Base-by-base conservation (phyloP, 2,113 vertebrate genomes). In the Ifrita kowaldi region DNA sequence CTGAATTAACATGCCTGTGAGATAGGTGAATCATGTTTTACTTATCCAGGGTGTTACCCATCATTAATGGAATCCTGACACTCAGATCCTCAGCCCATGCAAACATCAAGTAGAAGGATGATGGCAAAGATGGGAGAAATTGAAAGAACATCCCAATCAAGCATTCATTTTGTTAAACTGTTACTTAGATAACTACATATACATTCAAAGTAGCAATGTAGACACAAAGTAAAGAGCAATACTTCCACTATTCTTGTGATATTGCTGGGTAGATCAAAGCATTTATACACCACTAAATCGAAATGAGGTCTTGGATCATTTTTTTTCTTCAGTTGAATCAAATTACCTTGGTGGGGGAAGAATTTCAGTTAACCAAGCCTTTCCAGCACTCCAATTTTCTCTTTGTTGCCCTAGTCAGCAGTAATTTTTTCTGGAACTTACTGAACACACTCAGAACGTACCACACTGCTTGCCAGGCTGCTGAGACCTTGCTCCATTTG, bases 361-460 rank as follows among this genome's bases (percentile, higher is more conserved):
- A 84, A 70, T 59, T 74, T 74, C 39, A 57, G 32, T 65, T 33
- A 17, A 59, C 21, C 10, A 41, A 60, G 65, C 22, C 50, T 64
- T 89, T 60, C 65, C 35, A 70, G n/a, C 35, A 39, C 16, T 70
- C 59, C 15, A 22, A 0, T 59, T 77, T 84, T 78, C 28, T 82
- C 20, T 71, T n/a, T 63, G 28, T 41, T 80, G 44, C 35, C 16
- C 41, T 56, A 17, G 57, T 39, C 37, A 84, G 30, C 21, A 30
- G 11, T 27, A 37, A 32, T 84, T 84, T 46, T 42, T 41, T n/a
- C 62, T 50, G 30, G 33, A 88, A 83, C 35, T 37, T 19, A 42
- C 39, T 16, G 32, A 50, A 73, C n/a, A 33, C 18, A 9, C 15
- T 76, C 19, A 27, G n/a, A 67, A 89, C 0, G 0, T 19, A 56